phyloP scores from a whole-genome alignment of 1,140 invertebrate species.

The Drosophila ananassae region DNA sequence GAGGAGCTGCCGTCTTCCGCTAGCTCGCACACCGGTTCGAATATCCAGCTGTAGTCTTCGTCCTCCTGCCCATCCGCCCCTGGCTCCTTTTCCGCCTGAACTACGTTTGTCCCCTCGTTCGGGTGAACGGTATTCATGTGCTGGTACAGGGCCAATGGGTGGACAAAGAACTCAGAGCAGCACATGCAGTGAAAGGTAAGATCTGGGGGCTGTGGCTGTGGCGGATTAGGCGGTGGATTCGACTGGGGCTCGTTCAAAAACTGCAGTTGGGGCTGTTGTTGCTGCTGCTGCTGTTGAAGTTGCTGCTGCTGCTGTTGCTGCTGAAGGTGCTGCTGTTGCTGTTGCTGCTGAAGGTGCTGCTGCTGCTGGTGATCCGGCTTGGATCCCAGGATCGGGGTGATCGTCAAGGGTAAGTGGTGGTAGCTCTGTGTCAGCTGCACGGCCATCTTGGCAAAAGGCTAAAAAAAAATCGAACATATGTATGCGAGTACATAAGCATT shows the following conservation, averaged over 20 bases:
- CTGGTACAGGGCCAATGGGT: constrained; percentile 74
- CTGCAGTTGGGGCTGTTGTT: neutral
- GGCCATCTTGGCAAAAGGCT: constrained; percentile 66
- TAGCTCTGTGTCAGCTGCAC: constrained; percentile 72
- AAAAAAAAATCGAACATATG: constrained; percentile 3
- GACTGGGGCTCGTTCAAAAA: neutral
- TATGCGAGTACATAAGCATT: constrained; percentile 11
- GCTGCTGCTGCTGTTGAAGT: neutral
- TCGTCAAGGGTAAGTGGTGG: constrained; percentile 72
- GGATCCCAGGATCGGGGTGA: constrained; percentile 62
- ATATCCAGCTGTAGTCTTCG: constrained; percentile 78
- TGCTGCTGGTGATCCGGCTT: constrained; percentile 38
- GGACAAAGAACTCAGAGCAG: constrained; percentile 74
- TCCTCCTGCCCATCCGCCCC: constrained; percentile 27
- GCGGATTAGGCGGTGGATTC: constrained; percentile 26
- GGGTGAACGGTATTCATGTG: constrained; percentile 79
- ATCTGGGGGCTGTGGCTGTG: constrained; percentile 65
- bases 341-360: constrained; percentile 8
- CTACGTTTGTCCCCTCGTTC: constrained; percentile 34
- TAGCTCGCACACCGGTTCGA: constrained; percentile 80
- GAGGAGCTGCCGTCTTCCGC: constrained; percentile 50
- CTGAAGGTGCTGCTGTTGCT: neutral
- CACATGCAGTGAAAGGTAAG: constrained; percentile 83
- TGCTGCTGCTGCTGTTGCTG: constrained; percentile 1
- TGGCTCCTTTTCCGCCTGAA: constrained; percentile 18